phyloP scores from a whole-genome alignment of 2,888 invertebrate genomes.

The Pocota personata region DNA sequence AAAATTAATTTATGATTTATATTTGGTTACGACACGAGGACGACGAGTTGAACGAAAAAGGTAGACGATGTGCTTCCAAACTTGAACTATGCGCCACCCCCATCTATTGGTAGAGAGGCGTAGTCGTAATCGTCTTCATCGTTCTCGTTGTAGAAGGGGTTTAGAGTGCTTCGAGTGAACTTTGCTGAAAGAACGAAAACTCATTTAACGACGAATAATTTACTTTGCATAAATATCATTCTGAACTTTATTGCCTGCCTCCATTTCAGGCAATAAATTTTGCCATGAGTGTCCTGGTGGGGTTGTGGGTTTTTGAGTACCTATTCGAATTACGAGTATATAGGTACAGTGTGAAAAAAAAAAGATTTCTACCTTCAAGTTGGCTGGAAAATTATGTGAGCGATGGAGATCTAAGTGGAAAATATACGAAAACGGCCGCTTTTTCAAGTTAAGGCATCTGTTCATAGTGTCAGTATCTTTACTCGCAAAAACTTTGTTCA shows the following conservation, averaged over 20 bases:
- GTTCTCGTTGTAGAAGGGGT: slow-evolving; percentile 9
- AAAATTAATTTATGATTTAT: slow-evolving; percentile 72
- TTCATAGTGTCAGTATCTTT: too few relatives aligned
- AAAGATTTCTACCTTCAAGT: not conserved
- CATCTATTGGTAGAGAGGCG: not conserved
- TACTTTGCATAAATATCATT: slow-evolving; percentile 71
- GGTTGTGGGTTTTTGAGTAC: not conserved
- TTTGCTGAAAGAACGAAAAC: slow-evolving; percentile 45
- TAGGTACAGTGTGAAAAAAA: not conserved
- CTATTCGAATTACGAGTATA: not conserved
- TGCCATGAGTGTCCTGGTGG: slow-evolving; percentile 20
- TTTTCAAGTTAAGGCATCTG: too few relatives aligned
- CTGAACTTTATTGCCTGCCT: slow-evolving; percentile 69
- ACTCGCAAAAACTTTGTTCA: too few relatives aligned
- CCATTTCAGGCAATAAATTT: slow-evolving; percentile 55
- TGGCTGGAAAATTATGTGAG: too few relatives aligned
- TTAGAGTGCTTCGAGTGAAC: slow-evolving; percentile 22
- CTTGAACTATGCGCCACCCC: slow-evolving; percentile 34
- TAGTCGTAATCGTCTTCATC: not conserved
- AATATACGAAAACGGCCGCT: too few relatives aligned
- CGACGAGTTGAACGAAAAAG: not conserved
- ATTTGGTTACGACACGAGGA: slow-evolving; percentile 45
- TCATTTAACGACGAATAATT: slow-evolving; percentile 71
- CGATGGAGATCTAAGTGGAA: too few relatives aligned
- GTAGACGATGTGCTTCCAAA: slow-evolving; percentile 22